phyloP scores from a whole-genome alignment of 2,113 vertebrate species.

The Dissostichus mawsoni region DNA sequence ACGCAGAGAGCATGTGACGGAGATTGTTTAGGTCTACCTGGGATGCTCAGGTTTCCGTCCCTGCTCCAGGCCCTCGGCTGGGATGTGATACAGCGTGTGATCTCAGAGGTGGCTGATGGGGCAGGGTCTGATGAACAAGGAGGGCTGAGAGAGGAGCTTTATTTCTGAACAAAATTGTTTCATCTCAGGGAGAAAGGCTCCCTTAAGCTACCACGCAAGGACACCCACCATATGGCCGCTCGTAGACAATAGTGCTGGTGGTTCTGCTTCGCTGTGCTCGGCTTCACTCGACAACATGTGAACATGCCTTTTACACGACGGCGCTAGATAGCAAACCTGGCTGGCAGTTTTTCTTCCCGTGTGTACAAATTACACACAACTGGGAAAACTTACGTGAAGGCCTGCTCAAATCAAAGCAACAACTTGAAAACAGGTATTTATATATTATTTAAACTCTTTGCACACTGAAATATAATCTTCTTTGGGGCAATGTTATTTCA shows the following conservation, averaged over 20 bases:
- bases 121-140: conserved; percentile 55
- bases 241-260: conserved; percentile 66
- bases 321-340: conserved; percentile 43
- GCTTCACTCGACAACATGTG: conserved; percentile 68
- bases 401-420: no score
- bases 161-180: conserved; percentile 67
- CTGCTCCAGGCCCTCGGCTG: conserved; percentile 23
- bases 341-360: conserved; percentile 20
- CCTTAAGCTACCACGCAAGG: conserved; percentile 80
- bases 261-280: conserved; percentile 74
- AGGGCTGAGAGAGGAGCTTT: conserved; percentile 58
- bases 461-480: no score
- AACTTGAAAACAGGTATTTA: no score
- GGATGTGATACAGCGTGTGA: conserved; percentile 40
- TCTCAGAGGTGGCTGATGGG: conserved; percentile 51
- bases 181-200: conserved; percentile 75
- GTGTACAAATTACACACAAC: no score
- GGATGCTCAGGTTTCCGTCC: conserved; percentile 48
- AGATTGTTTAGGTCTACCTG: conserved; percentile 90
- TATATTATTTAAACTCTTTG: no score
- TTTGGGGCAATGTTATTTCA: no score
- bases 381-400: no score
- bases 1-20: conserved; percentile 87
- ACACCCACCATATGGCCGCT: conserved; percentile 82
- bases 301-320: conserved; percentile 68